Evolutionary conservation across 2,113 vertebrate genomes (phyloP).

Genomic region (Ageneiosus marmoratus): DNA sequence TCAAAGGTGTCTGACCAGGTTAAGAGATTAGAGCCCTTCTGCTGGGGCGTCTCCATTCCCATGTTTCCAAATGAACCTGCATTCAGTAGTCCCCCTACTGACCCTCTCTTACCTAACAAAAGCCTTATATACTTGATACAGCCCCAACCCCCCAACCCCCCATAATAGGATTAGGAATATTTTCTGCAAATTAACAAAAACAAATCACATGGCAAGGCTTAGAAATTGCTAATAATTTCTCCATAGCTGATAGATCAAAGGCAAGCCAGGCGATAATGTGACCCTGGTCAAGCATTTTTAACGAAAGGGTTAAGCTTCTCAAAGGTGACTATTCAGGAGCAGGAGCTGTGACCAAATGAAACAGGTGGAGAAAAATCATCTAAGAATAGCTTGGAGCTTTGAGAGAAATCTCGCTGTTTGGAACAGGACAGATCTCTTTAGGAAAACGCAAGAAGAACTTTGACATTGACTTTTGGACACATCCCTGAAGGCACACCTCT

Average conservation of each 20-base stretch:
- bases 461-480: slow-evolving; percentile 54
- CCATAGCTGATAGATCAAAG: slow-evolving; percentile 99
- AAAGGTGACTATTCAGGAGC: slow-evolving; percentile 97
- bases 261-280: slow-evolving; percentile 87
- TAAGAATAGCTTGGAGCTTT: slow-evolving; percentile 78
- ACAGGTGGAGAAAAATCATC: slow-evolving; percentile 85
- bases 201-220: slow-evolving; percentile 99
- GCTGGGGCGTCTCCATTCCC: slow-evolving; percentile 88
- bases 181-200: slow-evolving; percentile 99
- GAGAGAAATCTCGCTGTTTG: slow-evolving; percentile 74
- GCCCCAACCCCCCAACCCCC: slow-evolving; percentile 81
- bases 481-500: slow-evolving; percentile 53
- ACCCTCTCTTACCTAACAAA: slow-evolving; percentile 88
- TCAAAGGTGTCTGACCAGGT: slow-evolving; percentile 80
- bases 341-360: slow-evolving; percentile 99
- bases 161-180: slow-evolving; percentile 99
- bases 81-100: slow-evolving; percentile 82
- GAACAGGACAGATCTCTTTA: slow-evolving; percentile 58
- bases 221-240: slow-evolving; percentile 98
- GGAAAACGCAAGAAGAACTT: slow-evolving; percentile 47
- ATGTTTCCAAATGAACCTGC: slow-evolving; percentile 84
- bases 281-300: slow-evolving; percentile 93
- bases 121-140: slow-evolving; percentile 92
- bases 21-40: slow-evolving; percentile 85
- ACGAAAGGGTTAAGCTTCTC: slow-evolving; percentile 99